These are phyloP conservation scores for Diaprepes abbreviatus DNA, from an alignment of 2,888 invertebrate genomes.

Conservation along the genomic window DNA sequence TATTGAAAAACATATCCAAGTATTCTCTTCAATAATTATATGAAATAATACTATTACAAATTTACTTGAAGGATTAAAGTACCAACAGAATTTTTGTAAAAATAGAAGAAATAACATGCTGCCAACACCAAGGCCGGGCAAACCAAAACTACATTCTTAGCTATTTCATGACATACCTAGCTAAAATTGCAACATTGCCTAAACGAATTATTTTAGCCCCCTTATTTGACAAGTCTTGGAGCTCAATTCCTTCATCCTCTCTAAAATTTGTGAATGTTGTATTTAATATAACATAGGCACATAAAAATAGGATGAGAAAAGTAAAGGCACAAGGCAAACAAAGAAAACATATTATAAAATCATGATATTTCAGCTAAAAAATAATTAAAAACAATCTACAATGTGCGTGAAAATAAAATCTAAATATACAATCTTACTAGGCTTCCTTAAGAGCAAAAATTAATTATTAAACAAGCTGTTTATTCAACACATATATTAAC, in stretches of 20 bases:
- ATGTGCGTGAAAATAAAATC: too few relatives aligned
- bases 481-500: too few relatives aligned
- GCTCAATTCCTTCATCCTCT: slow-evolving; percentile 86
- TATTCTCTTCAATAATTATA: too few relatives aligned
- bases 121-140: not conserved
- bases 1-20: too few relatives aligned
- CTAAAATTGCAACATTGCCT: slow-evolving; percentile 40
- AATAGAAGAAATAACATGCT: slow-evolving; percentile 2
- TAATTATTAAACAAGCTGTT: too few relatives aligned
- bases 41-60: too few relatives aligned
- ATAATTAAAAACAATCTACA: too few relatives aligned
- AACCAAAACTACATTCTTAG: slow-evolving; percentile 1
- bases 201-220: slow-evolving; percentile 39
- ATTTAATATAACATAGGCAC: not conserved
- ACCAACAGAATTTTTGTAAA: too few relatives aligned
- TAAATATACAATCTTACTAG: too few relatives aligned
- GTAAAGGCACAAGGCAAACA: not conserved
- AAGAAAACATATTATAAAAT: not conserved
- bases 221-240: slow-evolving; percentile 76
- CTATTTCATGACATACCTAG: slow-evolving; percentile 36
- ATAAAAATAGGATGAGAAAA: slow-evolving; percentile 22
- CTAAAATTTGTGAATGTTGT: slow-evolving; percentile 64
- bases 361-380: not conserved
- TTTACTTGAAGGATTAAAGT: too few relatives aligned
- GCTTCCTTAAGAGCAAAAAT: too few relatives aligned